phyloP scores from a whole-genome alignment of 1,140 invertebrate genomes.

The Lucilia cuprina region DNA sequence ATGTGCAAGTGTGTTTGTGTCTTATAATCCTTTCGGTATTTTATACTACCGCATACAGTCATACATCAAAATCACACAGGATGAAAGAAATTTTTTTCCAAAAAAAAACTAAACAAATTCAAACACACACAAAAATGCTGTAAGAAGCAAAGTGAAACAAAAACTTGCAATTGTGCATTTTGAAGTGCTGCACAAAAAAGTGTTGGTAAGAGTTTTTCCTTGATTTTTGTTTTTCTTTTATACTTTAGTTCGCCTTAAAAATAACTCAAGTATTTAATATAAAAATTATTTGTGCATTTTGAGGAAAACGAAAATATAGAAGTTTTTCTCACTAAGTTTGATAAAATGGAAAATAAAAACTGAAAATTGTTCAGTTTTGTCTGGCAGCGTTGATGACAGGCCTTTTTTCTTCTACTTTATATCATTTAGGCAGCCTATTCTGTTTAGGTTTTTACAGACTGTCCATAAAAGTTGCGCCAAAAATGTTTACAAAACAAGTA shows the following conservation, averaged over 20 bases:
- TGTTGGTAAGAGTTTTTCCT: background rate
- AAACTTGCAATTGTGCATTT: conserved; percentile 25
- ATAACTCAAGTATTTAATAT: background rate
- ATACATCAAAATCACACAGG: conserved; percentile 35
- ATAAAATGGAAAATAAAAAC: background rate
- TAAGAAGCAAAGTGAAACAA: background rate
- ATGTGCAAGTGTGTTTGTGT: background rate
- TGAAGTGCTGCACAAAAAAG: conserved; percentile 20
- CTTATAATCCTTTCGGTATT: conserved; percentile 22
- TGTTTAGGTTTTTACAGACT: background rate
- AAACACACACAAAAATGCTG: background rate
- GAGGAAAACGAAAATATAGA: background rate
- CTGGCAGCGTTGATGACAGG: conserved; percentile 26
- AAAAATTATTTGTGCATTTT: background rate
- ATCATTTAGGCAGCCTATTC: background rate
- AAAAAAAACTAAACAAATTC: background rate
- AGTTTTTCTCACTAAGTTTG: background rate
- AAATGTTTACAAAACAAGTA: background rate
- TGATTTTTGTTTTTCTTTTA: background rate
- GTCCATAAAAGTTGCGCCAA: conserved; percentile 14
- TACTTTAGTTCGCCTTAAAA: background rate
- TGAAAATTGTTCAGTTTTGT: background rate
- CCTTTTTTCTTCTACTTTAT: background rate
- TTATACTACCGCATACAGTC: conserved; percentile 21
- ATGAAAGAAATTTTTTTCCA: conserved; percentile 17